phyloP scores from a whole-genome alignment of 2,888 invertebrate species.

The Rhagium mordax region DNA sequence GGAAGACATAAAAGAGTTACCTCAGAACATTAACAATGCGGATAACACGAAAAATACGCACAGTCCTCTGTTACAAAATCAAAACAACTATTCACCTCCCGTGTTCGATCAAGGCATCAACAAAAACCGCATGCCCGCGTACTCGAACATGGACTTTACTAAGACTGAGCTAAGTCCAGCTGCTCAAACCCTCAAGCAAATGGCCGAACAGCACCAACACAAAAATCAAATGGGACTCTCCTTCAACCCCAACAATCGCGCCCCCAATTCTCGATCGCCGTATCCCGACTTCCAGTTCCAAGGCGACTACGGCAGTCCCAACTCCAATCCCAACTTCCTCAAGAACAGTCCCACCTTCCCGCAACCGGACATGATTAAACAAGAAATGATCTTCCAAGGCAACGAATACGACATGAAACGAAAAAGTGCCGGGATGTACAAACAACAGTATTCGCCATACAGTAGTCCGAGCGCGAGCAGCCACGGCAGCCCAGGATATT shows the following conservation, averaged over 20 bases:
- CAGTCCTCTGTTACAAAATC: slow-evolving; percentile 63
- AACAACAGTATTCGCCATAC: slow-evolving; percentile 80
- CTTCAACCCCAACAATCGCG: slow-evolving; percentile 70
- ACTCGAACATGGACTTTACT: slow-evolving; percentile 67
- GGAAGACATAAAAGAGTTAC: slow-evolving; percentile 65
- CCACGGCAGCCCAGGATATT: slow-evolving; percentile 73
- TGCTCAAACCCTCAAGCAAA: slow-evolving; percentile 95
- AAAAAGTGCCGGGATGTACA: slow-evolving; percentile 66
- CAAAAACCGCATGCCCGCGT: slow-evolving; percentile 57
- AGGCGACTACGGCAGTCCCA: slow-evolving; percentile 71
- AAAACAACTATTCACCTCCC: slow-evolving; percentile 64
- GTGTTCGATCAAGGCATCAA: slow-evolving; percentile 62
- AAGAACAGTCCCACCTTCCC: slow-evolving; percentile 68
- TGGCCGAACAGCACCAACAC: slow-evolving; percentile 98
- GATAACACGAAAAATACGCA: slow-evolving; percentile 58
- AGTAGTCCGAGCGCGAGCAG: slow-evolving; percentile 77
- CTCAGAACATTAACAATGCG: slow-evolving; percentile 42
- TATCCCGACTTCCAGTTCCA: slow-evolving; percentile 77
- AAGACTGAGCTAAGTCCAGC: slow-evolving; percentile 87
- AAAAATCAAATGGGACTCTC: slow-evolving; percentile 80
- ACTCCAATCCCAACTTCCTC: slow-evolving; percentile 66
- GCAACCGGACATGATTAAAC: slow-evolving; percentile 73
- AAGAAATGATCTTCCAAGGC: slow-evolving; percentile 71
- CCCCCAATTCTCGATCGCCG: slow-evolving; percentile 71
- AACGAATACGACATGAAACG: slow-evolving; percentile 70